Base-by-base conservation (phyloP, 2,888 invertebrate species). In the Anarsia innoxiella region DNA sequence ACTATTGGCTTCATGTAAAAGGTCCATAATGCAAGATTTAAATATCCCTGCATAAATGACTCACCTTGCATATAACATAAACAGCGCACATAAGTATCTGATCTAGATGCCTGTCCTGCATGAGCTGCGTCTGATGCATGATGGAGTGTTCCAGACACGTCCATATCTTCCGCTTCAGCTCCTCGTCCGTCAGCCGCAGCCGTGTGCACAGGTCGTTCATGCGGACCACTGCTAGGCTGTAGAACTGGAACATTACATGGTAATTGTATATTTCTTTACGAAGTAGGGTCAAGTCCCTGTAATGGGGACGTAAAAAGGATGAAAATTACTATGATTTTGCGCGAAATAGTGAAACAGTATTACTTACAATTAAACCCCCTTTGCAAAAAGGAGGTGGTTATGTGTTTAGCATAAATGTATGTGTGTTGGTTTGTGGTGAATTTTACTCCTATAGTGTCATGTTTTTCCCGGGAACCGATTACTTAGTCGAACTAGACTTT, bases 81-180 rank as follows among this genome's bases (percentile, higher is more conserved):
- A 99, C 92, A 44, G 97, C 92, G 79, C 99, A 99, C 97, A 99
- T 97, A 35, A 99, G 88, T 49, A 99, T 90, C 82, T 99, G 99
- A 83, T 99, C 99, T 16, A 99, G 86, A 77, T 99, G 99, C 2
- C 99, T 88, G 72, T 98, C 97, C 54, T 89, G 88, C 91, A 99
- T 92, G 31, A 99, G 85, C 45, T 91, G 89, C 0, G 93, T 93
- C 58, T 95, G 90, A 44, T 93, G 89, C 50, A 93, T 90, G 51
- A 99, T 88, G 2, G 94, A 91, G 77, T 95, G 89, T 71, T 99
- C 98, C 57, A 99, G 94, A 55, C 96, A 93, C 0, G 99, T 98
- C 99, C 99, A 99, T 53, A 98, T 96, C 83, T 95, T 96, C 41
- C 90, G 88, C 48, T 91, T 89, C 41, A 93, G 71, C 48, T 92